A percentile compares a stretch with the other conserved stretches of the same genome.
Conservation (phyloP, 30 jellyfish, hydroid and myxozoan genomes). For the Hydractinia symbiolongicarpus region DNA sequence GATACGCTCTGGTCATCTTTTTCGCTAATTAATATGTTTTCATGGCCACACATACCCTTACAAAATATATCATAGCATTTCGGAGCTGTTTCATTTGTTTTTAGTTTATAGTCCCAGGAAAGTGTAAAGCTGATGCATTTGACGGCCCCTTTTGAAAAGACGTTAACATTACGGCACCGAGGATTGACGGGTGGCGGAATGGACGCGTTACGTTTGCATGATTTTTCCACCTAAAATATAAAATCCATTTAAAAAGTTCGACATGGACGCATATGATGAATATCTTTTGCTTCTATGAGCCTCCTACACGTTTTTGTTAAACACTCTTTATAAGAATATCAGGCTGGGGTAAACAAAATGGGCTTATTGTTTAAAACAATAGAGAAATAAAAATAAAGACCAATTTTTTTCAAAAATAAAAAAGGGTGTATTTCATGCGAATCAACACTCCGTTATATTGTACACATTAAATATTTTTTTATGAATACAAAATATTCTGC, state of each 20-base stretch:
- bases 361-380: too few relatives aligned
- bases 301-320: too few relatives aligned
- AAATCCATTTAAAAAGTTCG: neutral
- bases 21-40: neutral
- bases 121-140: neutral
- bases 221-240: neutral
- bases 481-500: too few relatives aligned
- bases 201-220: neutral
- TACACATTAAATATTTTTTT: too few relatives aligned
- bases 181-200: constrained; percentile 1
- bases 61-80: constrained; percentile 22
- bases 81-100: neutral
- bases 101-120: constrained; percentile 1
- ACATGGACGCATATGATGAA: neutral
- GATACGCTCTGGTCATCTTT: neutral
- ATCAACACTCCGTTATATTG: too few relatives aligned
- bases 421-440: too few relatives aligned
- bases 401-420: too few relatives aligned
- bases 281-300: too few relatives aligned
- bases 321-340: too few relatives aligned
- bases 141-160: neutral
- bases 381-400: too few relatives aligned
- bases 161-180: constrained; percentile 1
- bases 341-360: too few relatives aligned
- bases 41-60: constrained; percentile 5